These are phyloP conservation scores for Pseudochaenichthys georgianus DNA, from an alignment of 2,797 vertebrate genomes.

Conservation along the genomic window DNA sequence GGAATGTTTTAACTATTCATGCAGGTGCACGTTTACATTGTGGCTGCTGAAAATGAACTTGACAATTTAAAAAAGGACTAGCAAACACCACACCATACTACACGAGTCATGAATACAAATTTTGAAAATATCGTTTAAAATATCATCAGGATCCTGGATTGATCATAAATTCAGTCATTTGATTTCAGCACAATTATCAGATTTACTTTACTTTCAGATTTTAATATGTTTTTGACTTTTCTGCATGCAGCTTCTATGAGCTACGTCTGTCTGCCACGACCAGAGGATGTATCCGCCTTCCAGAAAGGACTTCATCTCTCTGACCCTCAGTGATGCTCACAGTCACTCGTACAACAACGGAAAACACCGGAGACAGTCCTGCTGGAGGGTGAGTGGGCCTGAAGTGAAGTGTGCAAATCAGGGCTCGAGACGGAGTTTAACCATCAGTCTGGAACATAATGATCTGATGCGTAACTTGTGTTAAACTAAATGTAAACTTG, in stretches of 20 bases:
- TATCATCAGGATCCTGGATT: too few species aligned
- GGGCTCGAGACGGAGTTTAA: background rate
- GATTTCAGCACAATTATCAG: too few species aligned
- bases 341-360: slow-evolving; percentile 86
- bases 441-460: background rate
- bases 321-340: slow-evolving; percentile 88
- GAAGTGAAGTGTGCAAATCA: background rate
- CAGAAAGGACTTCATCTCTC: slow-evolving; percentile 92
- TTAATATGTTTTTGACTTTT: background rate
- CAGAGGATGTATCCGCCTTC: slow-evolving; percentile 88
- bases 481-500: background rate
- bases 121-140: too few species aligned
- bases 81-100: too few species aligned
- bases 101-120: too few species aligned
- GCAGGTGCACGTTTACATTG: background rate
- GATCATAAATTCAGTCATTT: too few species aligned
- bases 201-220: too few species aligned
- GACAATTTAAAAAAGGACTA: background rate
- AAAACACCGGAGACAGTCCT: slow-evolving; percentile 92
- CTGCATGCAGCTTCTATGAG: slow-evolving; percentile 61
- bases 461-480: background rate
- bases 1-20: background rate
- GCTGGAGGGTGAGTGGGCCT: slow-evolving; percentile 90
- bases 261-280: slow-evolving; percentile 21
- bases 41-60: background rate